Base-by-base conservation (phyloP, 2,888 invertebrate genomes). In the Andrena trimmerana region DNA sequence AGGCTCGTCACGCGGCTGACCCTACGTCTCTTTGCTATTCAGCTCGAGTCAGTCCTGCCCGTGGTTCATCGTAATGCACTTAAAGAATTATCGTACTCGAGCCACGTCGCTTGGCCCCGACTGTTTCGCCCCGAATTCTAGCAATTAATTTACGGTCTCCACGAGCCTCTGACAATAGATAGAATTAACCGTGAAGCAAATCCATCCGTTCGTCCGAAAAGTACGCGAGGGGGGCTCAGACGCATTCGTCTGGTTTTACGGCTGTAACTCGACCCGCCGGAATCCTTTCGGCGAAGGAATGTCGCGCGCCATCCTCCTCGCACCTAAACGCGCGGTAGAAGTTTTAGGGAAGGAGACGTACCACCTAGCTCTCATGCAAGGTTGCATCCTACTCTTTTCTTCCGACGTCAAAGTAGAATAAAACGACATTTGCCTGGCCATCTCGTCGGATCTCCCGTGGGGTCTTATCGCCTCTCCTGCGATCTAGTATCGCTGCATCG, bases 321-420 rank as follows among this genome's bases (percentile, higher is more conserved):
- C 27, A n/a, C 16, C 52, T 24, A 54, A 68, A 16, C 78, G 57
- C n/a, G 50, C 24, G 31, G 29, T 78, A 73, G 57, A 78, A 81
- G 78, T 79, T 60, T 68, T 81, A 81, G 31, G 60, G 81, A 84
- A 27, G 50, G 52, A 59, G 69, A 91, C 93, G 72, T 93, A 94
- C 94, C 94, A 94, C 86, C 89, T 93, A 74, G 92, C 92, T 80
- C 84, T 92, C 78, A 85, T 90, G 75, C 91, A 92, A 73, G 93
- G 94, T 74, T 93, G 91, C 90, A 92, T 91, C 87, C 94, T 91
- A 80, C 90, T 87, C 86, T 86, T 92, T 89, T 94, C 94, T 81
- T 93, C 93, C 54, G 89, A 83, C 73, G 92, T 94, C 82, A 94
- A 83, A 78, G 89, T 92, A 72, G 90, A 77, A 83, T 92, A 93